These are phyloP conservation scores for Agelas oroides DNA, from an alignment of 37 sponge, comb jelly and placozoan genomes.

Conservation along the genomic window DNA sequence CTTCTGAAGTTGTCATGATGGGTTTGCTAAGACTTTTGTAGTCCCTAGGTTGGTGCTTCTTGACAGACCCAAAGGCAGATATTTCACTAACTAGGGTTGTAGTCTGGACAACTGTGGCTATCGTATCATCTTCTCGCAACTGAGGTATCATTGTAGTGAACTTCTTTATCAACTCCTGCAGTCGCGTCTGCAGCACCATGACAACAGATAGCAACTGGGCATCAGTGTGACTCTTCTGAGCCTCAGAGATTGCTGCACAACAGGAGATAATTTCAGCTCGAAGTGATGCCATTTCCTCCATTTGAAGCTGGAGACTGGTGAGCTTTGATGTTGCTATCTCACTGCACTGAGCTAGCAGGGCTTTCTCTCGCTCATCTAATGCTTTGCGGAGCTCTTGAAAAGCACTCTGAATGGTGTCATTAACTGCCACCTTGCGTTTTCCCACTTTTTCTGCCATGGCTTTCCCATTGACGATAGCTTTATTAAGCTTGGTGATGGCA, in stretches of 20 bases:
- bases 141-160: neutral
- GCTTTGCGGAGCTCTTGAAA: constrained; percentile 11
- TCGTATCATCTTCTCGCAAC: constrained; percentile 17
- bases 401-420: neutral
- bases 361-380: constrained; percentile 10
- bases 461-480: constrained; percentile 1
- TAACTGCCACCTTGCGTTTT: neutral
- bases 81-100: no score
- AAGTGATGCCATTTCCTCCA: constrained; percentile 19
- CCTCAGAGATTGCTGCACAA: neutral
- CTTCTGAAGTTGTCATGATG: no score
- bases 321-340: neutral
- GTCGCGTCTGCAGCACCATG: neutral
- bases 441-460: neutral
- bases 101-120: no score
- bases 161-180: neutral
- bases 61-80: no score
- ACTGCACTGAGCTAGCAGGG: neutral
- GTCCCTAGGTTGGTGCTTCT: neutral
- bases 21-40: no score
- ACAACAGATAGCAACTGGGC: constrained; percentile 9
- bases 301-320: neutral
- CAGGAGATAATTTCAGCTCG: neutral
- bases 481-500: constrained; percentile 22
- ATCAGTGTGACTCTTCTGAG: neutral